These are phyloP conservation scores for Argentina silus DNA, from an alignment of 2,797 vertebrate species.

Conservation along the genomic window DNA sequence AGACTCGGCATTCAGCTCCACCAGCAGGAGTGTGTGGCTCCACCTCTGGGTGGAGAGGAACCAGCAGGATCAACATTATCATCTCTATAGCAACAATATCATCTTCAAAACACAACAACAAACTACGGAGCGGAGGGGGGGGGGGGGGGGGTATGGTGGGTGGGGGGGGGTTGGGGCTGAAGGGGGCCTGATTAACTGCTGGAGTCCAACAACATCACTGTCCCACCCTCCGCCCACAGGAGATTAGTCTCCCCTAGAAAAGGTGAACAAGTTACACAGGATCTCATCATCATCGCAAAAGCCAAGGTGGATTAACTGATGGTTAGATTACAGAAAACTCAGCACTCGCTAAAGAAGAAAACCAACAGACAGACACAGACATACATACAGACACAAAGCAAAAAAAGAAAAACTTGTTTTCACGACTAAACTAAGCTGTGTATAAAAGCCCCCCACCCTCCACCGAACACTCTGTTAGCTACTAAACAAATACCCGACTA, in stretches of 20 bases:
- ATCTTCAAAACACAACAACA: slow-evolving; percentile 16
- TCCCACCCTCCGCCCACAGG: slow-evolving; percentile 60
- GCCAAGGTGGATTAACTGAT: slow-evolving; percentile 52
- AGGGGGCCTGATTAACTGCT: slow-evolving; percentile 18
- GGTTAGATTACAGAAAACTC: slow-evolving; percentile 55
- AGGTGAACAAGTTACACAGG: slow-evolving; percentile 50
- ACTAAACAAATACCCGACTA: slow-evolving; percentile 88
- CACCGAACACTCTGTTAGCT: slow-evolving; percentile 80
- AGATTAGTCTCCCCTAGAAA: slow-evolving; percentile 49
- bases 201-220: slow-evolving; percentile 22
- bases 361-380: slow-evolving; percentile 49
- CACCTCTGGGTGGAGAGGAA: slow-evolving; percentile 44
- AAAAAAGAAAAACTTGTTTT: slow-evolving; percentile 15
- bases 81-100: slow-evolving; percentile 15
- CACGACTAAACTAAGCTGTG: slow-evolving; percentile 46
- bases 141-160: neutral
- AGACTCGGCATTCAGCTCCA: slow-evolving; percentile 26
- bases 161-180: slow-evolving; percentile 32
- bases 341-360: slow-evolving; percentile 44
- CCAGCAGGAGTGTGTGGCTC: slow-evolving; percentile 29
- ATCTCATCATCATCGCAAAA: slow-evolving; percentile 51
- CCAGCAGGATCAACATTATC: slow-evolving; percentile 44
- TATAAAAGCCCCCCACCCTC: slow-evolving; percentile 28
- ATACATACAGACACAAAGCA: slow-evolving; percentile 46
- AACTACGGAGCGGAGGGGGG: slow-evolving; percentile 13